These are phyloP conservation scores for Cepaea nemoralis DNA, from an alignment of 1,140 invertebrate species.

Conservation along the genomic window DNA sequence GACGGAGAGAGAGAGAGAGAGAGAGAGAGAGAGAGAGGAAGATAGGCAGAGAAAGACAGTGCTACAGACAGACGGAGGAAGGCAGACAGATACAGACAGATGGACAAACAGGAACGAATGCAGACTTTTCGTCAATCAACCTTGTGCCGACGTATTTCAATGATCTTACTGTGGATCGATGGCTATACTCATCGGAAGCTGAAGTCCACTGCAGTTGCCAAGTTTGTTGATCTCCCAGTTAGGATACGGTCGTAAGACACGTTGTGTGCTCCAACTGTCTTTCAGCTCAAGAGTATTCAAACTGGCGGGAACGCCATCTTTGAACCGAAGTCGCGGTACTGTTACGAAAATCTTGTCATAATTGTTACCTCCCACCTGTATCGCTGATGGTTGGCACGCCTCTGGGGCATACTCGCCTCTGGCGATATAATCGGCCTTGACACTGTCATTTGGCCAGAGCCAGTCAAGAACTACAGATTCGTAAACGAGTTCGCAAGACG, in stretches of 20 bases:
- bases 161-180: neutral
- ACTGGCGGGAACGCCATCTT: neutral
- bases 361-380: neutral
- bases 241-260: neutral
- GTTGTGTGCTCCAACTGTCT: neutral
- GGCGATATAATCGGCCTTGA: neutral
- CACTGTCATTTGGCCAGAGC: slow-evolving; percentile 2
- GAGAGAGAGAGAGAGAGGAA: too few relatives aligned
- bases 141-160: too few relatives aligned
- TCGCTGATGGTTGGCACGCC: neutral
- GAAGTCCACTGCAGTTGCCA: slow-evolving; percentile 5
- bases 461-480: neutral
- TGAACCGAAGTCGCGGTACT: neutral
- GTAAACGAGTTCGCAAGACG: neutral
- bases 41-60: too few relatives aligned
- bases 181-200: slow-evolving; percentile 18
- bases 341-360: neutral
- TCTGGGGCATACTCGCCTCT: neutral
- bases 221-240: slow-evolving; percentile 13
- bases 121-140: too few relatives aligned
- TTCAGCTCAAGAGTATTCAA: neutral
- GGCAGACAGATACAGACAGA: too few relatives aligned
- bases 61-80: too few relatives aligned
- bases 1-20: too few relatives aligned
- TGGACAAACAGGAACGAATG: too few relatives aligned